A percentile compares a stretch with the other conserved stretches of the same genome.
Conservation (phyloP, 2,113 vertebrate species). For the Alouatta palliata region DNA sequence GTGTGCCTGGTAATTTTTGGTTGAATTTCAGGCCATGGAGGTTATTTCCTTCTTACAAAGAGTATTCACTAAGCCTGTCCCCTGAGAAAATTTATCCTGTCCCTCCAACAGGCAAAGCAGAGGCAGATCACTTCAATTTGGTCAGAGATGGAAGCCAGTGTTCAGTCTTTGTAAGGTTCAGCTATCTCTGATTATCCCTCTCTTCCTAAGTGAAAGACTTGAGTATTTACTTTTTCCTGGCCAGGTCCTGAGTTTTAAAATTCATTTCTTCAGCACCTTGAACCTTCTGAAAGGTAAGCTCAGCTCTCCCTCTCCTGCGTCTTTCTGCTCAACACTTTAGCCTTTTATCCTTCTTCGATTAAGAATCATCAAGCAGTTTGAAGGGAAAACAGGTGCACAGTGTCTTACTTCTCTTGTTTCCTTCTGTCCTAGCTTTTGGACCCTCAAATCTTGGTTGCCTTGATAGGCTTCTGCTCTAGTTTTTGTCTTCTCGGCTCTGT, state of each 20-base stretch:
- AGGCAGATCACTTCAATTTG: neutral
- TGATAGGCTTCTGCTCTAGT: neutral
- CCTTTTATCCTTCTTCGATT: neutral
- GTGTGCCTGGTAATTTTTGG: neutral
- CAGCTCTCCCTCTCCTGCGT: neutral
- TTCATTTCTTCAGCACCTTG: neutral
- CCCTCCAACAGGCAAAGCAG: neutral
- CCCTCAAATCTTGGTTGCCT: neutral
- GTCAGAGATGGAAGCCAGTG: neutral
- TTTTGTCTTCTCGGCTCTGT: neutral
- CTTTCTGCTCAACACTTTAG: neutral
- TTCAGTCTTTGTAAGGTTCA: neutral
- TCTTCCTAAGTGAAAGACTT: neutral
- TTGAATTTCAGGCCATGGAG: neutral
- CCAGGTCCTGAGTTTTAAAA: neutral
- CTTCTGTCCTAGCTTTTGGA: neutral
- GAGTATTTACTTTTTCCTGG: neutral
- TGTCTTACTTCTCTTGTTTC: neutral
- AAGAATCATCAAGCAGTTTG: neutral
- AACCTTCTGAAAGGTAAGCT: neutral
- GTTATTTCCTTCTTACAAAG: neutral
- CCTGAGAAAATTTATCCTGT: neutral
- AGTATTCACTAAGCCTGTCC: neutral
- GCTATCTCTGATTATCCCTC: neutral
- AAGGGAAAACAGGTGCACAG: neutral